Evolutionary conservation across 1,140 invertebrate genomes (phyloP).

Genomic region (Bombus sibiricus): DNA sequence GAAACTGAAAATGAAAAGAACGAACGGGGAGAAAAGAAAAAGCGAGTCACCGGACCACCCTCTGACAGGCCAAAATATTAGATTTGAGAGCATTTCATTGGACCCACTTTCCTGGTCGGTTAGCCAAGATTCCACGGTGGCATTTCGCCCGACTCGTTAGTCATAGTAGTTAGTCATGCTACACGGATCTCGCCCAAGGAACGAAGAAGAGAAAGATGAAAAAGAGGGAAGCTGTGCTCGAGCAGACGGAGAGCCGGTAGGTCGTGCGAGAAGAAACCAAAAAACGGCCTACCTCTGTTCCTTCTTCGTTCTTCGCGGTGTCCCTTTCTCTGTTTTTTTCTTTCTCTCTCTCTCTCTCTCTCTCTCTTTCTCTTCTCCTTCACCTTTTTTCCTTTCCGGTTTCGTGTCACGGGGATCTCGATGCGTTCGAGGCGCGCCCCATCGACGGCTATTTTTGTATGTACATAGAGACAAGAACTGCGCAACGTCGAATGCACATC

Average conservation of each 20-base stretch:
- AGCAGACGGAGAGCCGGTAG: constrained; percentile 1
- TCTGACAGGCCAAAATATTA: constrained; percentile 53
- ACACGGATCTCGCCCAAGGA: constrained; percentile 58
- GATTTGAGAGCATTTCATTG: constrained; percentile 55
- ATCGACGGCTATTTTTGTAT: constrained; percentile 69
- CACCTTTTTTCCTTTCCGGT: constrained; percentile 6
- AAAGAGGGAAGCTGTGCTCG: constrained; percentile 9
- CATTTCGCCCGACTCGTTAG: constrained; percentile 78
- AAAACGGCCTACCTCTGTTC: constrained; percentile 24
- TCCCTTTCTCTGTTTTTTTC: not conserved
- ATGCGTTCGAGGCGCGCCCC: constrained; percentile 60
- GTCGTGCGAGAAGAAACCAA: constrained; percentile 20
- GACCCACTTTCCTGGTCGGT: constrained; percentile 55
- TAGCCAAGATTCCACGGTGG: constrained; percentile 75
- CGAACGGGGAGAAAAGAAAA: not conserved
- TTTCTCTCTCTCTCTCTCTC: constrained; percentile 7
- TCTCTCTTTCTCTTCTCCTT: not conserved
- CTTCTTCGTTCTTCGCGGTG: constrained; percentile 7
- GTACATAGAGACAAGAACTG: constrained; percentile 56
- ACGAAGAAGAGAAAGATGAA: constrained; percentile 53
- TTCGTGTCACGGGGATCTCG: constrained; percentile 38
- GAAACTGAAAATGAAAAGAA: not conserved
- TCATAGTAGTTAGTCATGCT: constrained; percentile 78
- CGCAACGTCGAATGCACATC: constrained; percentile 73
- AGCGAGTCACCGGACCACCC: constrained; percentile 13